These are phyloP conservation scores for Riparia riparia DNA, from an alignment of 2,113 vertebrate species.

Conservation along the genomic window DNA sequence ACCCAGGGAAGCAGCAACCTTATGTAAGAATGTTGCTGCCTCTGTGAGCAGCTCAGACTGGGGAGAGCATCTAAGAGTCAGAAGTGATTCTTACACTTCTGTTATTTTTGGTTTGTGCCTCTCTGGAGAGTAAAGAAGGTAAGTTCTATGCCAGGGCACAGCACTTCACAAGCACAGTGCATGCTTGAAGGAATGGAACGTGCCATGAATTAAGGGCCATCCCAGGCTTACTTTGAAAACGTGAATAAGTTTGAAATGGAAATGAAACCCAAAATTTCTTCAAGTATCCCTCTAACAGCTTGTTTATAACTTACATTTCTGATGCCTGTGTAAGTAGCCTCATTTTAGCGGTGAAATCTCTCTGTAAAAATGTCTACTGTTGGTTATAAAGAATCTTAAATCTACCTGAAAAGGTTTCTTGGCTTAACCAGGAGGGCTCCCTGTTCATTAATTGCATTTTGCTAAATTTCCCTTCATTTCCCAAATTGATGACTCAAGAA, in stretches of 20 bases:
- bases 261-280: not conserved
- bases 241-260: not conserved
- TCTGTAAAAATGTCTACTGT: not conserved
- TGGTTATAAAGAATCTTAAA: not conserved
- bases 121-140: conserved; percentile 79
- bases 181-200: conserved; percentile 19
- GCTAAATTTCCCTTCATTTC: not conserved
- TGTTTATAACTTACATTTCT: not conserved
- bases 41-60: conserved; percentile 23
- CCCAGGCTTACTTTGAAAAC: conserved; percentile 56
- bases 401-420: not conserved
- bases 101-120: conserved; percentile 74
- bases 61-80: not conserved
- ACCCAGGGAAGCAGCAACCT: not conserved
- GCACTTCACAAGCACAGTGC: conserved; percentile 39
- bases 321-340: not conserved
- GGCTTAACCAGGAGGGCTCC: not conserved
- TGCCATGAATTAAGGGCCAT: not conserved
- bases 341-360: not conserved
- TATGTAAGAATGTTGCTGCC: not conserved
- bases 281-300: not conserved
- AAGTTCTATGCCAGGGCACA: conserved; percentile 46
- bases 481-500: not conserved
- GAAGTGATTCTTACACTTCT: conserved; percentile 48
- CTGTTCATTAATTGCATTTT: not conserved